phyloP scores from a whole-genome alignment of 2,113 vertebrate genomes.

The Todiramphus saurophagus region DNA sequence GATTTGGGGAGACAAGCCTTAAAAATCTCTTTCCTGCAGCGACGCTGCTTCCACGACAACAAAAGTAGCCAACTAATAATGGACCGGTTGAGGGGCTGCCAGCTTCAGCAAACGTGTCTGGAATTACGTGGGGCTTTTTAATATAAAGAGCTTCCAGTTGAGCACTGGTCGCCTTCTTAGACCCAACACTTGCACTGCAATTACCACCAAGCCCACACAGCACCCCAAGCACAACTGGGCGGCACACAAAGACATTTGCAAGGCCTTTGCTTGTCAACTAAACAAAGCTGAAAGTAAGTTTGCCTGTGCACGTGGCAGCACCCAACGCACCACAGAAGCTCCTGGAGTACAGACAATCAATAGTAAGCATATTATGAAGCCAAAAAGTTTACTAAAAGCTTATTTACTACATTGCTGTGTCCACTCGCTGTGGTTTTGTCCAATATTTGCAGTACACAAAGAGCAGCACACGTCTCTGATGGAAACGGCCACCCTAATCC shows the following conservation, averaged over 20 bases:
- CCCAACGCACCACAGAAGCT: background rate
- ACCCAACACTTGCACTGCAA: background rate
- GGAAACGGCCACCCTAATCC: background rate
- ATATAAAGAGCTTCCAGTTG: background rate
- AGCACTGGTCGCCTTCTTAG: background rate
- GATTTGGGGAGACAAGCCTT: background rate
- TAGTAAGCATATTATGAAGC: background rate
- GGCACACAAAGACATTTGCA: accelerated
- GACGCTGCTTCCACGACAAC: background rate
- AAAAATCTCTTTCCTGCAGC: background rate
- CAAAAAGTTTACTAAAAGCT: background rate
- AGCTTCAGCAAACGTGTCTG: background rate
- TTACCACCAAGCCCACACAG: background rate
- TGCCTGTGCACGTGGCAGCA: background rate
- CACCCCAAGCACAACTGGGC: accelerated
- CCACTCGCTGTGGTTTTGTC: background rate
- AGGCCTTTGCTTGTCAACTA: background rate
- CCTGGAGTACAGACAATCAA: background rate
- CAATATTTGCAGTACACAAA: accelerated
- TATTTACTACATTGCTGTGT: background rate
- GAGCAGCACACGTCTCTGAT: background rate
- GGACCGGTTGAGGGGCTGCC: background rate
- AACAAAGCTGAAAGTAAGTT: background rate
- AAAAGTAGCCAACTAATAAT: background rate
- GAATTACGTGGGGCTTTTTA: background rate